phyloP scores from a whole-genome alignment of 2,797 vertebrate species.

The Sebastiscus tertius region DNA sequence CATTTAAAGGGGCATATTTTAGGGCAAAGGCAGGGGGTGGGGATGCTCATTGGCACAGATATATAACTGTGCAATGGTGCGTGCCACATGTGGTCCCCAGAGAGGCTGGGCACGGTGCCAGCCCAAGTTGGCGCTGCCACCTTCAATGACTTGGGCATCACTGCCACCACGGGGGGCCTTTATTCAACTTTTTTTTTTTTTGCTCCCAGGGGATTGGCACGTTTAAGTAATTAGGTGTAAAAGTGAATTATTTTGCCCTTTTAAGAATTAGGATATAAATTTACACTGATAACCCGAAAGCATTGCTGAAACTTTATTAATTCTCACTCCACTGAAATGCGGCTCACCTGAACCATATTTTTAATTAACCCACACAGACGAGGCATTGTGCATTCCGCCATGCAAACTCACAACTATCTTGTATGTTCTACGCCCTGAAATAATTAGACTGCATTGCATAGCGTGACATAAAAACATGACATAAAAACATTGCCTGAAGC shows the following conservation, averaged over 20 bases:
- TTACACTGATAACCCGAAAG: slow-evolving; percentile 20
- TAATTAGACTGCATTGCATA: slow-evolving; percentile 39
- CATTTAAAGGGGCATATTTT: slow-evolving; percentile 65
- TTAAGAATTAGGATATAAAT: slow-evolving; percentile 41
- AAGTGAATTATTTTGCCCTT: slow-evolving; percentile 26
- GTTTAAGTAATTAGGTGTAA: slow-evolving; percentile 50
- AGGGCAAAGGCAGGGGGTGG: slow-evolving; percentile 35
- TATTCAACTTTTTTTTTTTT: slow-evolving; percentile 22
- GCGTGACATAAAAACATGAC: slow-evolving; percentile 41
- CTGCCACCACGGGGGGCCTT: slow-evolving; percentile 45
- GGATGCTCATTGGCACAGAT: slow-evolving; percentile 55
- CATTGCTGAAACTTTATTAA: slow-evolving; percentile 13
- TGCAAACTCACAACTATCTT: slow-evolving; percentile 23
- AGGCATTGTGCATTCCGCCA: slow-evolving; percentile 17
- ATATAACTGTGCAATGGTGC: slow-evolving; percentile 49
- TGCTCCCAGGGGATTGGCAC: slow-evolving; percentile 30
- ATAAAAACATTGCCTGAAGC: slow-evolving; percentile 44
- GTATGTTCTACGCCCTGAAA: slow-evolving; percentile 41
- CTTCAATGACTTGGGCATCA: slow-evolving; percentile 67
- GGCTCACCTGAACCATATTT: slow-evolving; percentile 39
- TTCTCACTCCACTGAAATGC: background rate
- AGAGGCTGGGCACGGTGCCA: slow-evolving; percentile 57
- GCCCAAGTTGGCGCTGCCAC: slow-evolving; percentile 69
- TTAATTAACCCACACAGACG: slow-evolving; percentile 47
- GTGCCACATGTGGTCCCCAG: slow-evolving; percentile 62